Percentiles rank a stretch among this genome's conserved stretches.
Conservation (phyloP, 1,140 invertebrate genomes). For the Megathymus violae region DNA sequence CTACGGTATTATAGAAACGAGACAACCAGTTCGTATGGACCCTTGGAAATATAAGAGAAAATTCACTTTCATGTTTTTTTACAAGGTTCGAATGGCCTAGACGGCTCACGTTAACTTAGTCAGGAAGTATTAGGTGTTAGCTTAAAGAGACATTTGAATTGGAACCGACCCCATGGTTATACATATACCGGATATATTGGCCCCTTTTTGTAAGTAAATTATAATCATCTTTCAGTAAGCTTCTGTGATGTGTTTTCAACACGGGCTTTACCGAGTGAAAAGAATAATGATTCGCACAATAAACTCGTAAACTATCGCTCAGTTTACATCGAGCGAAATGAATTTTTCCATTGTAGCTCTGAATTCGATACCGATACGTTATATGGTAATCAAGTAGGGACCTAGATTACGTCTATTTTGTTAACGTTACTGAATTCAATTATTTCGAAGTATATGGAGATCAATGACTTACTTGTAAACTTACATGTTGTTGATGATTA, state of each 20-base stretch:
- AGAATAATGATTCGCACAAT: no score
- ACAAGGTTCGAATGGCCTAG: not conserved
- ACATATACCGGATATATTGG: conserved; percentile 34
- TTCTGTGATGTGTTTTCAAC: not conserved
- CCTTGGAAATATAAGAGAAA: conserved; percentile 9
- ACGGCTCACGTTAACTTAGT: conserved; percentile 20
- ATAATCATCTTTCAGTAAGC: conserved; percentile 11
- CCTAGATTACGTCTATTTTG: no score
- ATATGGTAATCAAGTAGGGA: no score
- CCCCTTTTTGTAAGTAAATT: conserved; percentile 33
- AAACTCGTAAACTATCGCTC: no score
- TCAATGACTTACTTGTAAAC: no score
- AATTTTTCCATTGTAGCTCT: no score
- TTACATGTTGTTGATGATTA: no score
- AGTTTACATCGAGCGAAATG: no score
- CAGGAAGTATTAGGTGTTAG: conserved; percentile 12
- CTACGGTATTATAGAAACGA: conserved; percentile 29
- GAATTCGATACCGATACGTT: no score
- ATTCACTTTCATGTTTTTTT: conserved; percentile 6
- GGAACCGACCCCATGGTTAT: conserved; percentile 23
- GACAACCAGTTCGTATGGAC: conserved; percentile 19
- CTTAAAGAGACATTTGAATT: conserved; percentile 28
- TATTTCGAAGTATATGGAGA: no score
- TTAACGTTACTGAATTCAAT: no score
- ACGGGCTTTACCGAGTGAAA: not conserved